Evolutionary conservation across 1,140 invertebrate genomes (phyloP), one percentile per base, ranked within the genome.

Genomic region (Neodiprion lecontei): DNA sequence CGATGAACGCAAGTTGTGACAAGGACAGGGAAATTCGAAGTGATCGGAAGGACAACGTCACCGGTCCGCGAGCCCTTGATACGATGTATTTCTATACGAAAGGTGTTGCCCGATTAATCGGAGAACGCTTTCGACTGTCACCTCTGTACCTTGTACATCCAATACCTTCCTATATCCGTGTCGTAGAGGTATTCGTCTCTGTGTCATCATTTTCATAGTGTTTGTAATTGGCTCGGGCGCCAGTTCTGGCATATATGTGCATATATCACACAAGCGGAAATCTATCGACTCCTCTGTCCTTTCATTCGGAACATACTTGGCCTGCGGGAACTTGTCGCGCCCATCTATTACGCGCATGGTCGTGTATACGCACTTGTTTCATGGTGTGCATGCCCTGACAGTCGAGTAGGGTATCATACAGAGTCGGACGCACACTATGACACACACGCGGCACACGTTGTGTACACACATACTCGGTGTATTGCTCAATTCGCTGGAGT

Each of bases 241-340:
- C 28, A 40, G 28, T 40, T 40, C 28, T 40, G 28, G n/a, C n/a
- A 61, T 61, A 61, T 61, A 61, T 11, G 53, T 61, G 53, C n/a
- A 61, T 61, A 40, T 40, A 61, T 61, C 53, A 11, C 11, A 61
- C 53, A 61, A 61, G 8, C 53, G 11, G 53, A 11, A n/a, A 61
- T 8, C 28, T 40, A 40, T 40, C 28, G 28, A 40, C 28, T 40
- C 53, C 11, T 12, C 53, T 11, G n/a, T 61, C 53, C 53, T 61
- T 61, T 61, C 53, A 61, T 61, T 61, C 53, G 53, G n/a, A 61
- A 61, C 53, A 61, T 61, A 61, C 53, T 61, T 7, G 53, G 53
- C 53, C 53, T 40, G 28, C 28, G 28, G 28, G 28, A 40, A 40
- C 28, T 40, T 40, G 28, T 40, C 28, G 28, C 28, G 28, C 28